Percentiles rank a stretch among this genome's conserved stretches.
These are phyloP conservation scores for Lepus townsendii DNA, from an alignment of 2,797 vertebrate species.

Conservation along the genomic window DNA sequence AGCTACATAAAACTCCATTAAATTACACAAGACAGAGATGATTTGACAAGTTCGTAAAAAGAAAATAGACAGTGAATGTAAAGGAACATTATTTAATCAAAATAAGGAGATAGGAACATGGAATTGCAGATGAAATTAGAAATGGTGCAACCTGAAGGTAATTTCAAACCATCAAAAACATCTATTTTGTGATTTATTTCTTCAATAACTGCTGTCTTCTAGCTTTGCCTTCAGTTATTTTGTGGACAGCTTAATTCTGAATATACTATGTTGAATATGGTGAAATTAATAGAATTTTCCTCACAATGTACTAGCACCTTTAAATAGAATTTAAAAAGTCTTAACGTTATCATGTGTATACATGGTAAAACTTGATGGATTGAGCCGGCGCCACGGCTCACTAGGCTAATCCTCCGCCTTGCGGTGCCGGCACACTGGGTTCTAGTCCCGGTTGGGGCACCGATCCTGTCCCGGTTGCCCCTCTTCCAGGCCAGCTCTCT, in stretches of 20 bases:
- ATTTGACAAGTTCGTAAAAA: slow-evolving; percentile 85
- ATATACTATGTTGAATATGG: background rate
- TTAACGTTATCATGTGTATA: background rate
- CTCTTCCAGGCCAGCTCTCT: no score
- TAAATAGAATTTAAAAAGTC: background rate
- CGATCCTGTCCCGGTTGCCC: no score
- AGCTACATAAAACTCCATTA: slow-evolving; percentile 79
- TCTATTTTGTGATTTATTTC: slow-evolving; percentile 63
- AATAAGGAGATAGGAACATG: slow-evolving; percentile 87
- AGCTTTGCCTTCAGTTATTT: background rate
- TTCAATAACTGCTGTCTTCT: background rate
- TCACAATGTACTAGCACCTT: background rate
- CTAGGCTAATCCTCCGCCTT: no score
- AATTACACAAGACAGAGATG: slow-evolving; percentile 81
- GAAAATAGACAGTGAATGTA: slow-evolving; percentile 83
- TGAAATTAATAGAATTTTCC: slow-evolving; percentile 40
- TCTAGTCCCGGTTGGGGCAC: no score
- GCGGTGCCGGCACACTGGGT: no score
- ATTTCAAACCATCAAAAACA: slow-evolving; percentile 83
- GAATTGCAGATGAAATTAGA: slow-evolving; percentile 84
- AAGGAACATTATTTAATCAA: slow-evolving; percentile 86
- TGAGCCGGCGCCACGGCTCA: background rate
- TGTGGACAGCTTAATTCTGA: background rate
- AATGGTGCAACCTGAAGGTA: slow-evolving; percentile 83
- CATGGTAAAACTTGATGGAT: background rate